A percentile compares a stretch with the other conserved stretches of the same genome.
phyloP scores from a whole-genome alignment of 2,888 invertebrate species.

The Galerucella pusilla region DNA sequence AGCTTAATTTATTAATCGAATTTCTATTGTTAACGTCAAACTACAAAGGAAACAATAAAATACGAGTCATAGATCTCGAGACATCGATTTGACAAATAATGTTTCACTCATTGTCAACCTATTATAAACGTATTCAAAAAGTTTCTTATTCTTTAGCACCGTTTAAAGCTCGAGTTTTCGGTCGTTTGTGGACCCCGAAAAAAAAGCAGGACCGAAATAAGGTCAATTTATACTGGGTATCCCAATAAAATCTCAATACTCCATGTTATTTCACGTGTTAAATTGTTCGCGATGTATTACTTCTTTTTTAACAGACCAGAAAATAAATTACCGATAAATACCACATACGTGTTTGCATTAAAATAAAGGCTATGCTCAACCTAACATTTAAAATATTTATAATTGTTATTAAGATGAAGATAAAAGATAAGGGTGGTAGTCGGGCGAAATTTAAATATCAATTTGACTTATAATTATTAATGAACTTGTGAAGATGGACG shows the following conservation, averaged over 20 bases:
- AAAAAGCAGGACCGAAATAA: neutral
- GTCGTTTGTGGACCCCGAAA: neutral
- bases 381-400: slow-evolving; percentile 54
- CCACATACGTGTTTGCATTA: slow-evolving; percentile 19
- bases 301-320: slow-evolving; percentile 13
- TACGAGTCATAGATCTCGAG: slow-evolving; percentile 10
- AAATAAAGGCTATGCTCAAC: slow-evolving; percentile 36
- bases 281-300: neutral
- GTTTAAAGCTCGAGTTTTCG: slow-evolving; percentile 16
- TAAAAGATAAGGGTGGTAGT: slow-evolving; percentile 52
- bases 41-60: slow-evolving; percentile 28
- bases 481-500: slow-evolving; percentile 53
- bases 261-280: neutral
- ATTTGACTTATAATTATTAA: slow-evolving; percentile 54
- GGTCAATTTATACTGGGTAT: neutral
- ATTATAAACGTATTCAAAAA: slow-evolving; percentile 17
- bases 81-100: slow-evolving; percentile 24
- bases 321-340: slow-evolving; percentile 9
- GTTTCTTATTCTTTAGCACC: slow-evolving; percentile 7
- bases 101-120: slow-evolving; percentile 26
- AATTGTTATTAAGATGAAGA: slow-evolving; percentile 57
- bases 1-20: slow-evolving; percentile 23
- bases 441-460: slow-evolving; percentile 59
- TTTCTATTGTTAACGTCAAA: slow-evolving; percentile 10
- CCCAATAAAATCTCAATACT: neutral